phyloP scores from a whole-genome alignment of 2,797 vertebrate species.

The Epinephelus awoara region DNA sequence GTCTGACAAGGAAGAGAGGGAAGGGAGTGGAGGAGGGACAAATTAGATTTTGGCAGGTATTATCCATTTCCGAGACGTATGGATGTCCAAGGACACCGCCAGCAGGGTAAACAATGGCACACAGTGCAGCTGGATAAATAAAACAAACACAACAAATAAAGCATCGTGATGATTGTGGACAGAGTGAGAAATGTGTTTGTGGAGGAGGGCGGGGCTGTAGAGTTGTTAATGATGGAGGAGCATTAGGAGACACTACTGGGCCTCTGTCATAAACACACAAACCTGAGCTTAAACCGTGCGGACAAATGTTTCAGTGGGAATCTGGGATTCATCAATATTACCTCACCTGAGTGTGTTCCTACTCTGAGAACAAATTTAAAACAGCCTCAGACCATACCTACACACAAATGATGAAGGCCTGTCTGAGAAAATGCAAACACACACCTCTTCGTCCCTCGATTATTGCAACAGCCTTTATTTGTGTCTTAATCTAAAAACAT shows the following conservation, averaged over 20 bases:
- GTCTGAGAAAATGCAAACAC: no score
- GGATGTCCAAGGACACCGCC: conserved; percentile 75
- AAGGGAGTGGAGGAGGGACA: neutral
- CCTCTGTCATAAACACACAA: no score
- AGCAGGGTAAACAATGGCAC: conserved; percentile 82
- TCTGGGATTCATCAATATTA: no score
- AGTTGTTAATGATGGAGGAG: neutral
- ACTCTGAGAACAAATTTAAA: no score
- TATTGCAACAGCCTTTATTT: no score
- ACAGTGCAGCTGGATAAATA: conserved; percentile 68
- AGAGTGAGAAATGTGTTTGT: conserved; percentile 27
- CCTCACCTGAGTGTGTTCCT: no score
- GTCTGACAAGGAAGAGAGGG: conserved; percentile 49
- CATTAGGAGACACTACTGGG: neutral
- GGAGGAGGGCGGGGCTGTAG: neutral
- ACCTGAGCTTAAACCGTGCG: no score
- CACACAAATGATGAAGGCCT: no score
- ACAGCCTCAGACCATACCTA: no score
- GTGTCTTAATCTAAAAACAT: no score
- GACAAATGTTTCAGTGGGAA: no score
- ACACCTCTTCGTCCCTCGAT: no score
- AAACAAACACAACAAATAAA: conserved; percentile 57
- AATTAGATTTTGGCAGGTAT: conserved; percentile 83
- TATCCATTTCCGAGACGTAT: conserved; percentile 82
- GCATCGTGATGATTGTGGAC: conserved; percentile 17